Percentiles rank a stretch among this genome's conserved stretches.
phyloP scores from a whole-genome alignment of 2,797 vertebrate species.

The Trachurus trachurus region DNA sequence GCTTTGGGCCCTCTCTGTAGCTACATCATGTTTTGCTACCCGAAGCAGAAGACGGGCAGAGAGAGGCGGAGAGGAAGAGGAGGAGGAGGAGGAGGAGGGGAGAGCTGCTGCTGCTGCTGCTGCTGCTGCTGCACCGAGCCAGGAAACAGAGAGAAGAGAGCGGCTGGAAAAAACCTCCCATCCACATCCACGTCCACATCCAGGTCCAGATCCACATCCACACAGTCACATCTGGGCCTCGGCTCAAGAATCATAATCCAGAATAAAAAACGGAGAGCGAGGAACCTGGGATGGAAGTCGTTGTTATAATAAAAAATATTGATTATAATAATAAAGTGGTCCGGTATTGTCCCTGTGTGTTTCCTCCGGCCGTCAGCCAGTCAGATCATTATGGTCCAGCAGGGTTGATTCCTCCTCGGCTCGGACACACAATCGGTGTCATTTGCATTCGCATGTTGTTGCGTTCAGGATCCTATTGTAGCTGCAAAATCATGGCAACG shows the following conservation, averaged over 20 bases:
- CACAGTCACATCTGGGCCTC: constrained; percentile 75
- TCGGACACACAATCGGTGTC: constrained; percentile 71
- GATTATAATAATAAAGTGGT: constrained; percentile 16
- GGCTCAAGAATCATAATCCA: constrained; percentile 81
- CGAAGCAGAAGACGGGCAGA: constrained; percentile 79
- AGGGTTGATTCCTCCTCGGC: constrained; percentile 27
- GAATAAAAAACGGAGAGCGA: not conserved
- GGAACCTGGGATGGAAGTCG: constrained; percentile 48
- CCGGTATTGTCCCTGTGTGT: constrained; percentile 63
- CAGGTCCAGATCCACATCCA: constrained; percentile 72
- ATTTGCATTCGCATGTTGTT: constrained; percentile 60
- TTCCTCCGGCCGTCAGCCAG: constrained; percentile 64
- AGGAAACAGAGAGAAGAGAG: constrained; percentile 49
- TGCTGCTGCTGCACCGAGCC: constrained; percentile 47
- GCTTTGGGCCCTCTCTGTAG: too few species aligned
- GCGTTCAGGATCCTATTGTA: constrained; percentile 40
- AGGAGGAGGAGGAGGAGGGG: constrained; percentile 64
- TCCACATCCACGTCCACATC: constrained; percentile 45
- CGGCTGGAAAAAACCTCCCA: constrained; percentile 66
- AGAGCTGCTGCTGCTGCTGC: constrained; percentile 37
- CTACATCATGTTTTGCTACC: constrained; percentile 79
- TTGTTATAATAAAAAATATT: too few species aligned
- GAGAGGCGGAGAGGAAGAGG: constrained; percentile 63
- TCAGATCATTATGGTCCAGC: constrained; percentile 59
- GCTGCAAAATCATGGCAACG: constrained; percentile 27